A percentile compares a stretch with the other conserved stretches of the same genome.
These are phyloP conservation scores for Bedellia somnulentella DNA, from an alignment of 2,888 invertebrate genomes.

Conservation along the genomic window DNA sequence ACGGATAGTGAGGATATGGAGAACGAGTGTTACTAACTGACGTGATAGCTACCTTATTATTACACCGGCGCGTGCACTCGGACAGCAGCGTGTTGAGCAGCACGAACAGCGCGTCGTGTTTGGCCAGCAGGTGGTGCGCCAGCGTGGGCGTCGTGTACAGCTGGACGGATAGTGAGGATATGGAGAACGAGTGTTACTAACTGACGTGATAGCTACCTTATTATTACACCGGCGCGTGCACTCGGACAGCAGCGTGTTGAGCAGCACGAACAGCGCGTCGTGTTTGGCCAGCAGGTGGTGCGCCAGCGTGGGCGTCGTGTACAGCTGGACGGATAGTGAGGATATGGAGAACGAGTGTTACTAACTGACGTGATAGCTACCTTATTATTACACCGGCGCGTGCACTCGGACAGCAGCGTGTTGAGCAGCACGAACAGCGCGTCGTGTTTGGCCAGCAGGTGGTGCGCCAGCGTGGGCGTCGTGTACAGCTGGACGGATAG, in stretches of 20 bases:
- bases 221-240: conserved; percentile 77
- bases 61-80: conserved; percentile 79
- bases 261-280: conserved; percentile 86
- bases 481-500: conserved; percentile 96
- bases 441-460: conserved; percentile 87
- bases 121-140: conserved; percentile 86
- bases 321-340: conserved; percentile 93
- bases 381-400: conserved; percentile 70
- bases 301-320: conserved; percentile 92
- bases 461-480: conserved; percentile 89
- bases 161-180: conserved; percentile 93
- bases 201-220: no score
- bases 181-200: conserved; percentile 92
- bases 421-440: conserved; percentile 88
- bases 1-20: conserved; percentile 93
- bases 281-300: conserved; percentile 88
- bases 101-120: conserved; percentile 88
- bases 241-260: conserved; percentile 88
- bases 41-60: conserved; percentile 64
- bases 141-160: conserved; percentile 94
- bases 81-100: conserved; percentile 88
- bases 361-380: no score
- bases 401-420: conserved; percentile 87
- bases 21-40: no score
- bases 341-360: conserved; percentile 93